Evolutionary conservation across 2,888 invertebrate genomes (phyloP), one percentile per base, ranked within the genome.

Genomic region (Melieria omissa): DNA sequence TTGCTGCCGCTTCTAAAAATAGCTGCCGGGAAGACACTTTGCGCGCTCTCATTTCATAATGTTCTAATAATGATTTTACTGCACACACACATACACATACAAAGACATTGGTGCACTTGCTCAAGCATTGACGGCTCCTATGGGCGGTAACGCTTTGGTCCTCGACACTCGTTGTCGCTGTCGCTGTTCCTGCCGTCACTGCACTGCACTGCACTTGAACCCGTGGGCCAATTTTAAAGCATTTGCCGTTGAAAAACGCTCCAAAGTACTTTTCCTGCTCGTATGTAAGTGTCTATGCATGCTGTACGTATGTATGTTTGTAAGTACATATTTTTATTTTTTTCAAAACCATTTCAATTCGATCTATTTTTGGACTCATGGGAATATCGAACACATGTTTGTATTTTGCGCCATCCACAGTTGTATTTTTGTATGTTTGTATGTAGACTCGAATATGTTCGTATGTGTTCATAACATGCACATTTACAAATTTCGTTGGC

Each of bases 11-110:
- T n/a, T 62, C 76, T 83, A 83, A 78, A 81, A 80, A 84, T 84
- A 84, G 81, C 77, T 77, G 79, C 80, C 82, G 83, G 82, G 83
- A 84, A 84, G 82, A 83, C 78, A 78, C 78, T 78, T 77, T 78
- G 76, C 75, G 72, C 74, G 70, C 75, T 77, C 74, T 73, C 70
- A 62, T 71, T 74, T 76, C 75, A 76, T 78, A 75, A 76, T 76
- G 76, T 76, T 78, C 78, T 78, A 76, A 78, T 78, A 77, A 77
- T 77, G 74, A 75, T 77, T 76, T 73, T 75, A 75, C 69, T 74
- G 73, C 75, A 12, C 52, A 42, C 61, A 57, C n/a, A 7, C 14
- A 42, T 46, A 73, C 57, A 45, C 52, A 41, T 6, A 52, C 61
- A 49, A 58, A 14, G 29, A 46, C 54, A 62, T 49, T 12, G 10